Evolutionary conservation across 2,797 vertebrate species (phyloP).

Genomic region (Gallinago solitaria): DNA sequence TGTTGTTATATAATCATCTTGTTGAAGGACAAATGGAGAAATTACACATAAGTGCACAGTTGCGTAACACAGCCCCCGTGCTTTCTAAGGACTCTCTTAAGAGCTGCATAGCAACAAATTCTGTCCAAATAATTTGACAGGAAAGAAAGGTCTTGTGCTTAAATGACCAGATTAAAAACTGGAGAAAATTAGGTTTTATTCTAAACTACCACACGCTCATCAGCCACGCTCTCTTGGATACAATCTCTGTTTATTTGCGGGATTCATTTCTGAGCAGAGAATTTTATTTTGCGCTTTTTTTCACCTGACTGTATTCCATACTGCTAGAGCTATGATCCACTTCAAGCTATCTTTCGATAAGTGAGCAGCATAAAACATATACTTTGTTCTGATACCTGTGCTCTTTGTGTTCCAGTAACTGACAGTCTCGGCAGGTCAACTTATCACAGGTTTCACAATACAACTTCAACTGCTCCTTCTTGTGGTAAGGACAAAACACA

Average conservation of each 20-base stretch:
- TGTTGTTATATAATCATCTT: constrained; percentile 25
- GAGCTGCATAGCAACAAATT: constrained; percentile 15
- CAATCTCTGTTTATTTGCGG: neutral
- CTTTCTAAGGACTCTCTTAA: constrained; percentile 3
- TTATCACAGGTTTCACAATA: constrained; percentile 99
- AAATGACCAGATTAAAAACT: neutral
- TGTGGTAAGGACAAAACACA: constrained; percentile 96
- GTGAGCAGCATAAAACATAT: neutral
- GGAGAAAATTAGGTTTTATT: neutral
- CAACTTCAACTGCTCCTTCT: constrained; percentile 96
- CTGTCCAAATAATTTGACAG: neutral
- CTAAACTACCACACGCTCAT: neutral
- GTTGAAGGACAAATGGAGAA: constrained; percentile 35
- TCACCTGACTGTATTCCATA: neutral
- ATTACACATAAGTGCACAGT: neutral
- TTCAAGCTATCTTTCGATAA: neutral
- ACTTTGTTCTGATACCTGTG: constrained; percentile 85
- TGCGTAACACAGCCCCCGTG: constrained; percentile 14
- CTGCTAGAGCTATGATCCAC: neutral
- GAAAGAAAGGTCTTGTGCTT: neutral
- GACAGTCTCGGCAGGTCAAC: constrained; percentile 95
- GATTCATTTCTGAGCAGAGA: neutral
- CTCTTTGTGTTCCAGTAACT: constrained; percentile 96
- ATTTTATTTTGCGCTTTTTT: neutral
- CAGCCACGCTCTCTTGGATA: neutral